Percentiles rank a stretch among this genome's conserved stretches.
Conservation (phyloP, 2,113 vertebrate genomes). For the Felis catus region F.catus_Fca126_mat1.0 CM031426.1:20787501-20788000, state of each 20-base stretch:
- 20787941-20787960: slow-evolving; percentile 87
- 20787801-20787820: slow-evolving; percentile 99
- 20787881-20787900: slow-evolving; percentile 96
- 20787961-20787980: slow-evolving; percentile 80
- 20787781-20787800: slow-evolving; percentile 99
- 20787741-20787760: slow-evolving; percentile 95
- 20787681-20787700: slow-evolving; percentile 88
- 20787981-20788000: background rate
- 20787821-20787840: slow-evolving; percentile 99
- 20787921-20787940: slow-evolving; percentile 83
- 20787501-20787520: slow-evolving; percentile 45
- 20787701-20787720: slow-evolving; percentile 90
- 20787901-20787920: slow-evolving; percentile 94
- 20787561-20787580: slow-evolving; percentile 79
- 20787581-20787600: slow-evolving; percentile 84
- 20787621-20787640: slow-evolving; percentile 90
- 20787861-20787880: slow-evolving; percentile 88
- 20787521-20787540: slow-evolving; percentile 76
- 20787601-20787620: slow-evolving; percentile 87
- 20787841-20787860: slow-evolving; percentile 98
- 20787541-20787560: slow-evolving; percentile 82
- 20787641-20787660: slow-evolving; percentile 92
- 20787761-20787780: slow-evolving; percentile 99
- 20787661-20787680: slow-evolving; percentile 91
- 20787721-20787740: slow-evolving; percentile 99